Base-by-base conservation (phyloP, 2,113 vertebrate genomes). In the Callipepla californica region DNA sequence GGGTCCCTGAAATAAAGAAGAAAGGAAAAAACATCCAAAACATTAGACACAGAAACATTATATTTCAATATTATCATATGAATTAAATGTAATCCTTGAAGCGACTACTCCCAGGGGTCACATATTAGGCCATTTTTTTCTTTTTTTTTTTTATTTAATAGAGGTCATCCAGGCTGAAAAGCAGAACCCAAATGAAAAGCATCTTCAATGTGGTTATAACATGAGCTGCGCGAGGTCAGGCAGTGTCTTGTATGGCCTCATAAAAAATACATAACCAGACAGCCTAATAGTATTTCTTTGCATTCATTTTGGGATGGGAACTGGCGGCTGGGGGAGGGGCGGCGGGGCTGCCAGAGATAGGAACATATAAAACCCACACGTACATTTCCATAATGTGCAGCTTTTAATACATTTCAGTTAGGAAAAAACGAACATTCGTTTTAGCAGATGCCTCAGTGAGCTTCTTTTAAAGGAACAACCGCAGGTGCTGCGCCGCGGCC, bases 191-290 rank as follows among this genome's bases (percentile, higher is more conserved):
- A 98, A 98, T 98, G 97, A 98, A 98, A 98, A 98, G 98, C 97
- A 97, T 98, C 98, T 98, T 98, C 98, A 97, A 92, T 97, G 98
- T 97, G 97, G 97, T 98, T 98, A 97, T 98, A 98, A 97, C 97
- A 97, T 94, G 97, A 98, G 97, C 97, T 97, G 97, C 96, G 96
- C 97, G 96, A 97, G 98, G 98, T 98, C 98, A 98, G 97, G 96
- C 98, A 97, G 97, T 97, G 94, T 97, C 98, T 98, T 98, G 98
- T 97, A 98, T 97, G 97, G 97, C 96, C 97, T 98, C 98, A 98
- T 98, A 98, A 98, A 98, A 98, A 98, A 98, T 98, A 98, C 98
- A 98, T 98, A 98, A 98, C 98, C 98, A 98, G 98, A 97, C 97
- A 98, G 97, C 96, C 98, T 98, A 98, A 98, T 98, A 98, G 97